Evolutionary conservation across 2,888 invertebrate species (phyloP).

Genomic region (Drosophila buzzatii): DNA sequence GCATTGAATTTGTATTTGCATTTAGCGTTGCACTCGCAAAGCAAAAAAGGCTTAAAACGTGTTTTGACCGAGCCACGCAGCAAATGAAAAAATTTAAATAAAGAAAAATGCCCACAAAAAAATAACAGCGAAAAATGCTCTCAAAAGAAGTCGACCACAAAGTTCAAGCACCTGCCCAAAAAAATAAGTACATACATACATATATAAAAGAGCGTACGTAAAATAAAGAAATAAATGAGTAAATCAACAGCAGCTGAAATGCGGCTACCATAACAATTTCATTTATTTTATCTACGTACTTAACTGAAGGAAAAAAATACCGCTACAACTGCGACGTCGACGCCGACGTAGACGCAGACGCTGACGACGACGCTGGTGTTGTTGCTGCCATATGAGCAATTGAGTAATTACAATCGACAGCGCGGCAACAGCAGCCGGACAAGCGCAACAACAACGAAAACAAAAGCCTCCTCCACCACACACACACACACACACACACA

Average conservation of each 20-base stretch:
- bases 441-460: constrained; percentile 22
- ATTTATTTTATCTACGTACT: constrained; percentile 68
- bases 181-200: constrained; percentile 24
- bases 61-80: constrained; percentile 40
- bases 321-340: constrained; percentile 40
- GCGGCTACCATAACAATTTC: constrained; percentile 68
- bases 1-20: constrained; percentile 60
- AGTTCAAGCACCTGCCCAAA: constrained; percentile 77
- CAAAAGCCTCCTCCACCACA: constrained; percentile 34
- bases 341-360: constrained; percentile 16
- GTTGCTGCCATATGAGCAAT: constrained; percentile 78
- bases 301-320: constrained; percentile 48
- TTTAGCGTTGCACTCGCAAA: constrained; percentile 63
- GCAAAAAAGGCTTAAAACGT: constrained; percentile 59
- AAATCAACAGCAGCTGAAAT: constrained; percentile 49
- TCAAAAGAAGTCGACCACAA: constrained; percentile 56
- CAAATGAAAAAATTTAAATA: constrained; percentile 9
- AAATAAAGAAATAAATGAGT: constrained; percentile 56
- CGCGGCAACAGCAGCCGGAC: constrained; percentile 18
- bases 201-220: constrained; percentile 24
- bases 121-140: constrained; percentile 44
- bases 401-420: constrained; percentile 74
- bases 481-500: constrained; percentile 8
- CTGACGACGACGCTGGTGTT: constrained; percentile 13
- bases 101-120: constrained; percentile 70